Conservation (phyloP, 2,113 vertebrate species). For the Eclectus roratus region DNA sequence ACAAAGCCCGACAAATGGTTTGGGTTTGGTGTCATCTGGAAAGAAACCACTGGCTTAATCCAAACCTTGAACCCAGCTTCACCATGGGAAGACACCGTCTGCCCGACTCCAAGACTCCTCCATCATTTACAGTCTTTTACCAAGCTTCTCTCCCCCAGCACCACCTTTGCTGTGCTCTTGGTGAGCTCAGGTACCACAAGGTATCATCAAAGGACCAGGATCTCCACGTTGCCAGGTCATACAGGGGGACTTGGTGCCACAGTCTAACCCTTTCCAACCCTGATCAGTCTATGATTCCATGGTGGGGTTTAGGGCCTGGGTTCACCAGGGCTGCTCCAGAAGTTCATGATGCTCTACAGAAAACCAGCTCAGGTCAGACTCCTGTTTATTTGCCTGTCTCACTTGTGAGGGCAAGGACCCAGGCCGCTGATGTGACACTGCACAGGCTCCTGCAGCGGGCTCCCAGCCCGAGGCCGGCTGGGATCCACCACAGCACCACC, state of each 20-base stretch:
- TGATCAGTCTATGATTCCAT: neutral
- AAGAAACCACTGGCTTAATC: neutral
- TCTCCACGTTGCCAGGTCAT: neutral
- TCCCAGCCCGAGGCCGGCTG: neutral
- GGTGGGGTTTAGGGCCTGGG: neutral
- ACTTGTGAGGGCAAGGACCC: neutral
- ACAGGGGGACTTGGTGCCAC: neutral
- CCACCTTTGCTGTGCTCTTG: neutral
- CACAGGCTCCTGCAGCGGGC: accelerated
- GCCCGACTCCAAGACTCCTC: no score
- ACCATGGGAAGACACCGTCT: no score
- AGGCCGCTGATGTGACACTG: neutral
- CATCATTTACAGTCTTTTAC: neutral
- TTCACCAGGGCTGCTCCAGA: neutral
- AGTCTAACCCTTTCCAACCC: neutral
- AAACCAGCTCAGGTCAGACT: neutral
- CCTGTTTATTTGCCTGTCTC: neutral
- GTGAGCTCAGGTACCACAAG: neutral
- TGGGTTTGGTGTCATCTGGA: neutral
- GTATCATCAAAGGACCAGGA: neutral
- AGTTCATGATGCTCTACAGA: neutral
- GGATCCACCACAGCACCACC: neutral
- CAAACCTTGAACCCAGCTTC: neutral
- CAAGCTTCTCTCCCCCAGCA: neutral
- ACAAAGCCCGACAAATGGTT: no score